Percentiles rank a stretch among this genome's conserved stretches.
phyloP scores from a whole-genome alignment of 2,113 vertebrate genomes.

The Chlamydotis undulata region DNA sequence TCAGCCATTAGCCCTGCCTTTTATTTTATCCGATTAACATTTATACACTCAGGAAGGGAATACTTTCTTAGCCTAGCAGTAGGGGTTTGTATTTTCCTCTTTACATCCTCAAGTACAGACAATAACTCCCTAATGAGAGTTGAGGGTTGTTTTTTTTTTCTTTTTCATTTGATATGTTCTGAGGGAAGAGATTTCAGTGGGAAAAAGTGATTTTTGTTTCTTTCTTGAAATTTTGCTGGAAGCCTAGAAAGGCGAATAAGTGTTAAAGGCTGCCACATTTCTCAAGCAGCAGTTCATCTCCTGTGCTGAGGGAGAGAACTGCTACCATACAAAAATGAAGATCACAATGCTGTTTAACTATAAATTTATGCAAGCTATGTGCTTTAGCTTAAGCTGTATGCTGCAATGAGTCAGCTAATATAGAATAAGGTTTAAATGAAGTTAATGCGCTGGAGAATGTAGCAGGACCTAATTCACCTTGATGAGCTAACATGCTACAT shows the following conservation, averaged over 20 bases:
- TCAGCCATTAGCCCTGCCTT: background rate
- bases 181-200: background rate
- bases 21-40: background rate
- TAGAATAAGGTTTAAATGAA: background rate
- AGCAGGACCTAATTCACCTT: background rate
- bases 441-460: background rate
- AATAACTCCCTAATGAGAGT: background rate
- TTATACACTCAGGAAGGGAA: background rate
- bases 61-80: background rate
- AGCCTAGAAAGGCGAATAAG: background rate
- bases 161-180: background rate
- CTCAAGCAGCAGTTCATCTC: background rate
- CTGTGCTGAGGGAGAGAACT: background rate
- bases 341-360: background rate
- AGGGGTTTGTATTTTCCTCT: background rate
- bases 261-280: background rate
- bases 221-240: background rate
- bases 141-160: background rate
- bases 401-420: background rate
- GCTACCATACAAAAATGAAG: background rate
- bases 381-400: background rate
- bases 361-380: background rate
- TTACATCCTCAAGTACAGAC: background rate
- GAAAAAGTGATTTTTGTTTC: background rate
- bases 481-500: background rate